Base-by-base conservation (phyloP, 2,797 vertebrate species). In the Tympanoctomys barrerae region DNA sequence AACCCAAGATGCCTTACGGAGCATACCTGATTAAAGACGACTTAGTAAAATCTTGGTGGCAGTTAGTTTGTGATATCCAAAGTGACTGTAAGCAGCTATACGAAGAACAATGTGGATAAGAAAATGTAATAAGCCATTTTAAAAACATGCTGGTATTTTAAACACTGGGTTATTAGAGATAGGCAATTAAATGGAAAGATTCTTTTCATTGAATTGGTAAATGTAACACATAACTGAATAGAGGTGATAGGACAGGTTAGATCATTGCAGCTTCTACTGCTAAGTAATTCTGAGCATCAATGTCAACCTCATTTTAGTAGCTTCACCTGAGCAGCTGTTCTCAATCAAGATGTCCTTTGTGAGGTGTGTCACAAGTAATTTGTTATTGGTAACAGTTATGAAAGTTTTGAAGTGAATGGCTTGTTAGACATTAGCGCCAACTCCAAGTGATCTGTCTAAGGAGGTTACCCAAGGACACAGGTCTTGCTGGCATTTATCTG, bases 321-420 rank as follows among this genome's bases (percentile, higher is more conserved):
- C 21, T 57, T 93, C 39, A 91, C 28, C n/a, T 42, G 88, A 92
- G 42, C 42, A 79, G 33, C 82, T 70, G 52, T 90, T 77, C 36
- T 92, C 62, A 89, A 31, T 22, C 4, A 64, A 90, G 66, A 28
- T 36, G 22, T 59, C 39, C n/a, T 68, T 84, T 26, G 22, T 64
- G 81, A 92, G 13, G 66, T 79, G 24, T 71, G 28, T 73, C 93
- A 85, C 70, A 78, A 95, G 54, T 46, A 33, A 82, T 91, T 94
- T 82, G 33, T 90, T 64, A 90, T 83, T 86, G n/a, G 31, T 64
- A 82, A 80, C 18, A 83, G 21, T 54, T 68, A 71, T 31, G 24
- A 71, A 95, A 90, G 39, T 82, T 96, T 93, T 86, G 57, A 93
- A 96, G 95, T 94, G 85, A 96, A 31, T 85, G 82, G 24, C 79